Base-by-base conservation (phyloP, 1,140 invertebrate genomes). In the Pentalonia nigronervosa region DNA sequence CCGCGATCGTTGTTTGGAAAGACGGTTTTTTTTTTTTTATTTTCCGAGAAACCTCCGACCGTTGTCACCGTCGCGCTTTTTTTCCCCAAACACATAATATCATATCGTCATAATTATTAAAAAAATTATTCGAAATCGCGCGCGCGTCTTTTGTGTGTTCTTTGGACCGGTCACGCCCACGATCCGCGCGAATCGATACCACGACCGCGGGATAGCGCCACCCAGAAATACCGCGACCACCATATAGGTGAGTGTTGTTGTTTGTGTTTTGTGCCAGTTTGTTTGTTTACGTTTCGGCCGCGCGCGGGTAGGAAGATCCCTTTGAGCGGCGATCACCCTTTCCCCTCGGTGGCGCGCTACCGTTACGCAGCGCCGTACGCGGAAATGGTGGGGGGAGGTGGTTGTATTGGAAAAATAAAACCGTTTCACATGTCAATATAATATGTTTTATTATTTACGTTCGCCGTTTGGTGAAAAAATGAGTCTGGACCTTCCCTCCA, bases 121-220 rank as follows among this genome's bases (percentile, higher is more conserved):
- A 41, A 23, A 84, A 41, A 84, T 6, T 11, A 11, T 84, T 45
- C 11, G 21, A 11, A 2, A 25, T 36, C 41, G 36, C 23, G 0
- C 83, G 36, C 83, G 36, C 60, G 81, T 84, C 36, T 84, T 36
- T 84, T 47, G 41, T 7, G 41, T 30, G 9, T 25, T 3, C 45
- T 47, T 45, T 47, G 14, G 45, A 0, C 25, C n/a, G 87, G 87
- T 89, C n/a, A 89, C 87, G 48, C 87, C 87, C 87, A 36, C 88
- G 88, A 34, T 41, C 48, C 3, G 7, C 34, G n/a, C 23, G 30
- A 89, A 89, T 36, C 48, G 14, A 89, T 53, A 53, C 17, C 23
- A 53, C 50, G 23, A 53, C 88, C 88, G 50, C 88, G 88, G 88
- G 34, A 89, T 56, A 89, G 88, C 88, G 88, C 88, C 88, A 89